A percentile compares a stretch with the other conserved stretches of the same genome.
Conservation (phyloP, 2,797 vertebrate species). For the Pseudochirops cupreus region DNA sequence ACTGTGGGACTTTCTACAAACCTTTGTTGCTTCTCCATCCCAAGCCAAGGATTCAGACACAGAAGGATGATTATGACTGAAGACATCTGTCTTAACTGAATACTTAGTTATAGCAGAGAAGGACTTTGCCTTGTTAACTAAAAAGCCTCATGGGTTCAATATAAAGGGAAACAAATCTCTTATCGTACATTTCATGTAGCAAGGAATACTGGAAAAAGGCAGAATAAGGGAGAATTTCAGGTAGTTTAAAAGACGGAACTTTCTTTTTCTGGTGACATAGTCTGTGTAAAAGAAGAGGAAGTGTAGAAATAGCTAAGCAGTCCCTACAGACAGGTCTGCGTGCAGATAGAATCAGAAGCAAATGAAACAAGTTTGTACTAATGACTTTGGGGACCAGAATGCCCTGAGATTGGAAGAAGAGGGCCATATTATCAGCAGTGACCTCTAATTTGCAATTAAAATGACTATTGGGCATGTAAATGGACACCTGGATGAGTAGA, state of each 20-base stretch:
- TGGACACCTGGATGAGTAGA: constrained; percentile 58
- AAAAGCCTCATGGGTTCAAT: neutral
- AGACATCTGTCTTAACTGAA: constrained; percentile 1
- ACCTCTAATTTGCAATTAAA: constrained; percentile 74
- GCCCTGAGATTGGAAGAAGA: constrained; percentile 60
- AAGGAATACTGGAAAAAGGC: neutral
- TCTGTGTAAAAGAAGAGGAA: constrained; percentile 29
- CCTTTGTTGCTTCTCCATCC: neutral
- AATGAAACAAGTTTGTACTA: constrained; percentile 75
- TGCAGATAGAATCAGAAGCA: constrained; percentile 71
- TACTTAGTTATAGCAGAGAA: neutral
- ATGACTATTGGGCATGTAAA: constrained; percentile 58
- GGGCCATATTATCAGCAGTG: constrained; percentile 64
- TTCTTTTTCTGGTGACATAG: constrained; percentile 56
- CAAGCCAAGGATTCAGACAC: neutral
- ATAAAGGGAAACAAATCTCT: neutral
- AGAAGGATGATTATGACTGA: neutral
- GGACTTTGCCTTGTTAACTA: constrained; percentile 6
- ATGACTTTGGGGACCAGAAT: constrained; percentile 76
- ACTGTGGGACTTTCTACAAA: neutral
- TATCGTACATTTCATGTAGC: constrained; percentile 7
- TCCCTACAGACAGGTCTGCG: constrained; percentile 73
- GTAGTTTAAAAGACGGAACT: constrained; percentile 41
- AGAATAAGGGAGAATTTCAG: constrained; percentile 36
- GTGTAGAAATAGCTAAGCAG: constrained; percentile 60